Conservation (phyloP, 1,140 invertebrate species). For the Aethina tumida region DNA sequence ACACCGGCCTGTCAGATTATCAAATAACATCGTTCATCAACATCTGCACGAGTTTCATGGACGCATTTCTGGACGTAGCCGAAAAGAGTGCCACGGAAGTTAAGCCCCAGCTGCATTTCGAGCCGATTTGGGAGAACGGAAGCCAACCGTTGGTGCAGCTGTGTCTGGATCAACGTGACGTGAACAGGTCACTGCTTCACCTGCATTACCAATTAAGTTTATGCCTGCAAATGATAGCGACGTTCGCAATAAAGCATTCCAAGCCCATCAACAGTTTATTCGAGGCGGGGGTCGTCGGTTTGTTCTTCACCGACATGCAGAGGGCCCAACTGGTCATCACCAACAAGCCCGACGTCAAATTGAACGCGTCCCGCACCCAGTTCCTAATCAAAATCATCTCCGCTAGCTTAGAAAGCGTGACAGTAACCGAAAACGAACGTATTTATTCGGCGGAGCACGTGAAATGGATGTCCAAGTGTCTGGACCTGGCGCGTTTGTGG, state of each 20-base stretch:
- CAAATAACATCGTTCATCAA: slow-evolving; percentile 60
- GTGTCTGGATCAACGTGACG: slow-evolving; percentile 61
- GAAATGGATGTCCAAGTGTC: slow-evolving; percentile 59
- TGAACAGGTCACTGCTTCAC: slow-evolving; percentile 65
- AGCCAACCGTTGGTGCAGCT: slow-evolving; percentile 59
- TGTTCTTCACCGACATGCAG: slow-evolving; percentile 29
- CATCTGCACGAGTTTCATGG: slow-evolving; percentile 58
- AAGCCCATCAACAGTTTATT: slow-evolving; percentile 69
- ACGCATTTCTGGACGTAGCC: slow-evolving; percentile 61
- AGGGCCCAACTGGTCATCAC: slow-evolving; percentile 22
- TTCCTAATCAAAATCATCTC: slow-evolving; percentile 56
- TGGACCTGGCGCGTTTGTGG: slow-evolving; percentile 68
- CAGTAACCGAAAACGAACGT: slow-evolving; percentile 40
- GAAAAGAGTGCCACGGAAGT: slow-evolving; percentile 35
- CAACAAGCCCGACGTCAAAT: slow-evolving; percentile 26
- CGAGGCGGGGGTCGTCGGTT: slow-evolving; percentile 51
- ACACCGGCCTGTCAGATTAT: slow-evolving; percentile 61
- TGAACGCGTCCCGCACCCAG: slow-evolving; percentile 40
- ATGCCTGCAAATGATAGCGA: slow-evolving; percentile 66
- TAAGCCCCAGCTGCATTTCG: slow-evolving; percentile 46
- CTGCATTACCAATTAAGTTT: slow-evolving; percentile 69
- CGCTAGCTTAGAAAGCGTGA: slow-evolving; percentile 50
- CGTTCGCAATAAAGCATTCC: slow-evolving; percentile 63
- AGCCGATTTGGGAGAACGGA: slow-evolving; percentile 59
- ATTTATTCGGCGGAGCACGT: slow-evolving; percentile 48